These are phyloP conservation scores for Batillaria attramentaria DNA, from an alignment of 1,140 invertebrate genomes.

Conservation along the genomic window DNA sequence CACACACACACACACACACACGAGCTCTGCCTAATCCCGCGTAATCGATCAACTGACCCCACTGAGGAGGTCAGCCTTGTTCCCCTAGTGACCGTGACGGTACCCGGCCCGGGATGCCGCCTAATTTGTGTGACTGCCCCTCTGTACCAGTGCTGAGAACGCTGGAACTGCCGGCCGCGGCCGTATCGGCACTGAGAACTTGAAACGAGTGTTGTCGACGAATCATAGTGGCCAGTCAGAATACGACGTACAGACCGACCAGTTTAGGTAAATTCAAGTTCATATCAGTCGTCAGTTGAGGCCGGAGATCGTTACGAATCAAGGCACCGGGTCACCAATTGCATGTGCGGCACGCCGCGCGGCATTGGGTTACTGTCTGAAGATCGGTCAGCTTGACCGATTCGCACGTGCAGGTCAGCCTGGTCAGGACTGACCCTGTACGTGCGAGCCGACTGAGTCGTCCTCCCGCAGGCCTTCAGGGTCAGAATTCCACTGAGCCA, in stretches of 20 bases:
- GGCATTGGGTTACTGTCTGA: not conserved
- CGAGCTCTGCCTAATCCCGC: no score
- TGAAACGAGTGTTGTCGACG: not conserved
- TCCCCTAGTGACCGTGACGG: no score
- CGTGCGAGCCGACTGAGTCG: no score
- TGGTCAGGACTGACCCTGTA: not conserved
- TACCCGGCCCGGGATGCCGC: not conserved
- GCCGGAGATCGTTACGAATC: not conserved
- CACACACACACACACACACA: not conserved
- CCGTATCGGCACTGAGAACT: not conserved
- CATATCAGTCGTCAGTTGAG: not conserved
- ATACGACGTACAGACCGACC: not conserved
- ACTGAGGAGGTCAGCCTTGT: no score
- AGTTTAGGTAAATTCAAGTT: no score
- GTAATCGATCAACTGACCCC: no score
- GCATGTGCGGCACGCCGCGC: not conserved
- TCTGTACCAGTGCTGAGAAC: no score
- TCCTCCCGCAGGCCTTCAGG: no score
- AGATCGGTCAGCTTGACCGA: not conserved
- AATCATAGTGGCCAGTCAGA: not conserved
- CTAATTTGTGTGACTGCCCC: not conserved
- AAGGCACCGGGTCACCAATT: not conserved
- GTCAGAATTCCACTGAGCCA: no score
- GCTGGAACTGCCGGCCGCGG: not conserved
- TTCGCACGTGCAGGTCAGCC: not conserved